Evolutionary conservation across 2,888 invertebrate genomes (phyloP).

Genomic region (Coelopa pilipes): DNA sequence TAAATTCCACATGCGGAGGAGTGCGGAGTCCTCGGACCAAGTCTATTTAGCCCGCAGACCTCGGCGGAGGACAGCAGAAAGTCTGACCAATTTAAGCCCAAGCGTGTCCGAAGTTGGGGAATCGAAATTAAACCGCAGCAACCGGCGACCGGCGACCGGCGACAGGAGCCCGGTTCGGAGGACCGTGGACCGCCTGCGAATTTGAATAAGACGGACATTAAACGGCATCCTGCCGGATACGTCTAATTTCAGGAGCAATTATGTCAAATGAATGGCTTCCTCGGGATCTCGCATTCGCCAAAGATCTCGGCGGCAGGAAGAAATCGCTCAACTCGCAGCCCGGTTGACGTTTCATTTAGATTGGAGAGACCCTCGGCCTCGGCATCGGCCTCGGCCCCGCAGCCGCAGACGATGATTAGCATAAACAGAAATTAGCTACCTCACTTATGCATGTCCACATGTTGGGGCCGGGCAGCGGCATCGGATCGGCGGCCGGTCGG

Average conservation of each 20-base stretch:
- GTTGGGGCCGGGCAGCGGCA: background rate
- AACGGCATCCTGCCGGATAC: slow-evolving; percentile 5
- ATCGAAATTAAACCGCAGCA: too few relatives aligned
- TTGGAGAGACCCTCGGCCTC: background rate
- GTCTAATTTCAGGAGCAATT: slow-evolving; percentile 1
- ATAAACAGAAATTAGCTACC: slow-evolving; percentile 38
- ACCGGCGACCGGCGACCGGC: too few relatives aligned
- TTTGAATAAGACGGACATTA: background rate
- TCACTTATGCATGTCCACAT: slow-evolving; percentile 32
- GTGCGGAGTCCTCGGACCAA: too few relatives aligned
- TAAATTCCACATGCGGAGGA: too few relatives aligned
- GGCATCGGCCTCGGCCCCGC: background rate
- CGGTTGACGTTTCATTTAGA: slow-evolving; percentile 18
- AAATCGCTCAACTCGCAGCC: background rate
- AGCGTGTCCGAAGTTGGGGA: too few relatives aligned
- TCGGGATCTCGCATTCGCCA: background rate
- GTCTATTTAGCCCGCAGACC: too few relatives aligned
- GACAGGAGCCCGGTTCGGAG: too few relatives aligned
- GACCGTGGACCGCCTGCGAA: background rate
- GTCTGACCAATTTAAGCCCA: too few relatives aligned
- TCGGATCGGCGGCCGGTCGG: background rate
- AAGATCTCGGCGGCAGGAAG: too few relatives aligned
- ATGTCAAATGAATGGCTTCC: slow-evolving; percentile 13
- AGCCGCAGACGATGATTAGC: slow-evolving; percentile 45
- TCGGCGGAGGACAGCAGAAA: too few relatives aligned